Base-by-base conservation (phyloP, 1,140 invertebrate species). In the Ylistrum balloti region DNA sequence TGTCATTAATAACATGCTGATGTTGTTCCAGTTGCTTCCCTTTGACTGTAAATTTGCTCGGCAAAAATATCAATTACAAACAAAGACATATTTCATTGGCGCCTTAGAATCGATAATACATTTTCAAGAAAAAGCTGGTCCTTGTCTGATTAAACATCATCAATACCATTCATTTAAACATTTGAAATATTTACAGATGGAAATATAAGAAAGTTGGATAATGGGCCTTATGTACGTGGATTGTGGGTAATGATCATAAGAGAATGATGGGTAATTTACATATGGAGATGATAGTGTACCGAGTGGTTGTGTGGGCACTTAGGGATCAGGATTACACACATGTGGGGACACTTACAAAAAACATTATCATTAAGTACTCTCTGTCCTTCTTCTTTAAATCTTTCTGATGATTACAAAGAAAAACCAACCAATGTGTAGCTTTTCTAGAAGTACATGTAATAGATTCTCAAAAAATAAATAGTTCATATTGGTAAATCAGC, bases 341-440 rank as follows among this genome's bases (percentile, higher is more conserved):
- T 56, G 56, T 74, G 56, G 56, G 56, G 56, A 74, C 56, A 74
- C 56, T 74, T 74, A 74, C 56, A 74, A 74, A n/a, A 38, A 74
- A 74, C 56, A 74, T 74, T 20, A 20, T 38, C 5, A 7, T 7
- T 38, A 38, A 45, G 17, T 45, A 13, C 41, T 45, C 5, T 74
- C 56, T 74, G 56, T 74, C 56, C 56, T 5, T 1, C 5, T 22
- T 28, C 56, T 28, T 74, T 5, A 22, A 74, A 74, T 28, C n/a
- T n/a, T 74, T 74, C 45, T 74, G 22, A 74, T n/a, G 0, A n/a
- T 28, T 74, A 74, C 56, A 74, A 74, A 74, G 28, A 5, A 28
- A 1, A 28, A 74, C n/a, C 56, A 74, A 22, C 7, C 20, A 38
- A 38, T n/a, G n/a, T n/a, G n/a, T n/a, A n/a, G n/a, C n/a, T n/a